phyloP scores from a whole-genome alignment of 1,140 invertebrate species.

The Drosophila pachea region DNA sequence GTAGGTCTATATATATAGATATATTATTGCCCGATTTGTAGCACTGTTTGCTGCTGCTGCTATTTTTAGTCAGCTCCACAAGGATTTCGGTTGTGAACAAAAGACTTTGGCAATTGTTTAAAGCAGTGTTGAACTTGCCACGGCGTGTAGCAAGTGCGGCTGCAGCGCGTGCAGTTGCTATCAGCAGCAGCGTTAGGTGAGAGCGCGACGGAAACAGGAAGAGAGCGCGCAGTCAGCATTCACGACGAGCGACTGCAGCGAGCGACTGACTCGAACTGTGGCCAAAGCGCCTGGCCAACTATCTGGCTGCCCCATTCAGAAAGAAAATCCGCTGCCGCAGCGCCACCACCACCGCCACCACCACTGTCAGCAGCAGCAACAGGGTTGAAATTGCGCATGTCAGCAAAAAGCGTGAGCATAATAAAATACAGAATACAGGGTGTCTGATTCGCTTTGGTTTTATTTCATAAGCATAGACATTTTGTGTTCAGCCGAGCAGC shows the following conservation, averaged over 20 bases:
- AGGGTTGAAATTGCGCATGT: conserved; percentile 68
- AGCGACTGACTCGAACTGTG: conserved; percentile 53
- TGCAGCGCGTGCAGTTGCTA: conserved; percentile 17
- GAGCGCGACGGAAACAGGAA: conserved; percentile 1
- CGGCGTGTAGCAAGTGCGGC: conserved; percentile 17
- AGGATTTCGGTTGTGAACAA: background rate
- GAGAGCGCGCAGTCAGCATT: conserved; percentile 16
- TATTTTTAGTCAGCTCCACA: conserved; percentile 50
- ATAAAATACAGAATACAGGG: conserved; percentile 25
- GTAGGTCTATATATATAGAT: conserved; percentile 1
- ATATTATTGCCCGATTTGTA: conserved; percentile 18
- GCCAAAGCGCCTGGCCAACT: conserved; percentile 22
- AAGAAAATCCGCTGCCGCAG: conserved; percentile 17
- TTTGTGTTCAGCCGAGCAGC: conserved; percentile 42
- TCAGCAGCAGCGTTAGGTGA: background rate
- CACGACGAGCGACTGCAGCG: conserved; percentile 56
- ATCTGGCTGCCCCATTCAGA: conserved; percentile 39
- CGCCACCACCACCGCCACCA: background rate
- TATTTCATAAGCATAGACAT: conserved; percentile 9
- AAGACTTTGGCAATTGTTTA: background rate
- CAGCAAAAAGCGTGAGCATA: conserved; percentile 52
- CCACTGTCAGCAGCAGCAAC: conserved; percentile 9
- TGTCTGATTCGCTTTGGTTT: conserved; percentile 16
- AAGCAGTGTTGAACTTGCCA: background rate
- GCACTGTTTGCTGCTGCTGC: conserved; percentile 32